Evolutionary conservation across 1,140 invertebrate species (phyloP).

Genomic region (Gryllus bimaculatus): DNA sequence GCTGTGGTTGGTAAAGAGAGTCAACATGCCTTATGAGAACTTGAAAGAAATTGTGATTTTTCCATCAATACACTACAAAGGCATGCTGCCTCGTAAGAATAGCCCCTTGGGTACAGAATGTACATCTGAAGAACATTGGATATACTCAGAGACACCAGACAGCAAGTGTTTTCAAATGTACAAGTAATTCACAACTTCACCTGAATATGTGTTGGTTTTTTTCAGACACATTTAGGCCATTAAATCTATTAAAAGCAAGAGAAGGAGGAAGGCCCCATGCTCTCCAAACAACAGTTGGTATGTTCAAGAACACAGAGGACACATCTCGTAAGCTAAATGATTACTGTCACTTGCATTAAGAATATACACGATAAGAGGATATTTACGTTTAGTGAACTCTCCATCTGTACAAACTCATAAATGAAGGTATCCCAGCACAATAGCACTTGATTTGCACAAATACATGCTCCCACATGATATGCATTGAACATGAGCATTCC

Average conservation of each 20-base stretch:
- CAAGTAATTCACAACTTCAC: not conserved
- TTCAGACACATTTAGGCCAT: not conserved
- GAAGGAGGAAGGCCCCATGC: not conserved
- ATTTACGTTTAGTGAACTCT: not conserved
- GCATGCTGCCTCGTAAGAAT: not conserved
- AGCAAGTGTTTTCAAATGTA: not conserved
- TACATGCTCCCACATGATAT: not conserved
- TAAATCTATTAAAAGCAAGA: not conserved
- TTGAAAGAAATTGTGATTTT: not conserved
- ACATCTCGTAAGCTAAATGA: not conserved
- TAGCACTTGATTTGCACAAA: not conserved
- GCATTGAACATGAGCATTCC: not conserved
- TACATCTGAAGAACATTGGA: constrained; percentile 1
- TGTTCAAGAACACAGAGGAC: not conserved
- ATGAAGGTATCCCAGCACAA: not conserved
- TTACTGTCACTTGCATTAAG: not conserved
- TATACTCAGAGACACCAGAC: not conserved
- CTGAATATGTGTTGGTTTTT: not conserved
- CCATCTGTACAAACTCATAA: not conserved
- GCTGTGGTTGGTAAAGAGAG: constrained; percentile 2
- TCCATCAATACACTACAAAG: not conserved
- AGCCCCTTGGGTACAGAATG: not conserved
- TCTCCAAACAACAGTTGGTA: not conserved
- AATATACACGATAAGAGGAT: not conserved
- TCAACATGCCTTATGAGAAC: not conserved